Conservation (phyloP, 2,797 vertebrate species). For the Lutjanus campechanus region DNA sequence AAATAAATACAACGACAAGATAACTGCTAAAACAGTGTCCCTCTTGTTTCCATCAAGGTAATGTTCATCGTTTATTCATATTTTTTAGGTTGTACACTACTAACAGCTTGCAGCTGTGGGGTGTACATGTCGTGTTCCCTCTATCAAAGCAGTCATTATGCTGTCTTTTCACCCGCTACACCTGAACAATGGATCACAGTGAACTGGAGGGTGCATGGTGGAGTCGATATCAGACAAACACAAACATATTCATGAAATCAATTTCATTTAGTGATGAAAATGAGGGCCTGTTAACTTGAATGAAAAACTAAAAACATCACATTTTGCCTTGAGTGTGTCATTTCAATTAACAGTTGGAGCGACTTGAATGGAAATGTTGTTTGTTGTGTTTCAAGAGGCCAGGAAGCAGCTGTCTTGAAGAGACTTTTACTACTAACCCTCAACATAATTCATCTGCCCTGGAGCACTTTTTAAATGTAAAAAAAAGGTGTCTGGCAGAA, state of each 20-base stretch:
- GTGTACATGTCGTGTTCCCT: conserved; percentile 13
- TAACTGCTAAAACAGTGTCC: not conserved
- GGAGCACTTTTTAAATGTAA: conserved; percentile 18
- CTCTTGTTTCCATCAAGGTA: conserved; percentile 26
- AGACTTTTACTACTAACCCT: conserved; percentile 2
- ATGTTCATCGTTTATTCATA: conserved; percentile 10
- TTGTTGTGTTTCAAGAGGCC: conserved; percentile 23
- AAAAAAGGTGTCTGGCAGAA: conserved; percentile 18
- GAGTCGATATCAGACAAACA: conserved; percentile 19
- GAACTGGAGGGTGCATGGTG: not conserved
- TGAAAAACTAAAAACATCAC: conserved; percentile 2
- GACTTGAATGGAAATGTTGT: not conserved
- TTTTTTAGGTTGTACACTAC: conserved; percentile 16
- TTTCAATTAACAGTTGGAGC: conserved; percentile 3
- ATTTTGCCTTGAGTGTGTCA: not conserved
- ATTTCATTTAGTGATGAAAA: conserved; percentile 2
- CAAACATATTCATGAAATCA: conserved; percentile 4
- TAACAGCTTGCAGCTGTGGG: conserved; percentile 47
- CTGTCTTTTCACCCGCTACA: conserved; percentile 48
- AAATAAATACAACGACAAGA: too few relatives aligned
- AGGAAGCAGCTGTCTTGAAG: not conserved
- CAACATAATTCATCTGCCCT: conserved; percentile 1
- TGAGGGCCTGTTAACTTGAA: not conserved
- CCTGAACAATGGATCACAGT: conserved; percentile 33
- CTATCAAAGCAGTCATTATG: conserved; percentile 48